Evolutionary conservation across 2,888 invertebrate genomes (phyloP), one percentile per base, ranked within the genome.

Genomic region (Eupelmus urozonus): DNA sequence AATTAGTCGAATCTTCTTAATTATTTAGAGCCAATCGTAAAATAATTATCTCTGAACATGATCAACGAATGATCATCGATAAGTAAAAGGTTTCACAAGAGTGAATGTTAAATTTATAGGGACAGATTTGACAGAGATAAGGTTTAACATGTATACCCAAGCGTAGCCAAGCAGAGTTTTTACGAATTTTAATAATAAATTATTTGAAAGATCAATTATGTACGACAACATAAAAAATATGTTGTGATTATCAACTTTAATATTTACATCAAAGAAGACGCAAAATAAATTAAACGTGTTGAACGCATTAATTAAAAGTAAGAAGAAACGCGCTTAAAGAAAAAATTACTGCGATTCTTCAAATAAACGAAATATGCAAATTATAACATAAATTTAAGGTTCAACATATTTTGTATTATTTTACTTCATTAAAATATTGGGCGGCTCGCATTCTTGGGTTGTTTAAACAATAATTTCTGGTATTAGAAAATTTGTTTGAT

Each of bases 51-150:
- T 45, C 11, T 29, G 0, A 29, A 16, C 16, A 20, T 60, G 45
- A 70, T 69, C 57, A 16, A 27, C 23, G 55, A 45, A 45, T 45
- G 34, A 34, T 60, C 51, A 25, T n/a, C 51, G 71, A 62, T 51
- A 71, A 60, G 20, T 11, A 45, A 45, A 16, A 13, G 13, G 4
- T 45, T 45, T 51, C 60, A 16, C 49, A 71, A 71, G 60, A 71
- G 34, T 25, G 60, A 51, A 49, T 29, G 51, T 60, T 45, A 25
- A 34, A 51, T 71, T 71, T 70, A 59, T 59, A 59, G 29, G 49
- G 49, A 70, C 59, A 70, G 70, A 70, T 70, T 25, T n/a, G 27
- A 42, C 16, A 1, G 49, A 45, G 70, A 70, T 70, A 59, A 27
- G 29, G 16, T 23, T 27, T 45, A 49, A 49, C 49, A 59, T 45